Evolutionary conservation across 2,888 invertebrate species (phyloP), one percentile per base, ranked within the genome.

Genomic region (Anoplius nigerrimus): DNA sequence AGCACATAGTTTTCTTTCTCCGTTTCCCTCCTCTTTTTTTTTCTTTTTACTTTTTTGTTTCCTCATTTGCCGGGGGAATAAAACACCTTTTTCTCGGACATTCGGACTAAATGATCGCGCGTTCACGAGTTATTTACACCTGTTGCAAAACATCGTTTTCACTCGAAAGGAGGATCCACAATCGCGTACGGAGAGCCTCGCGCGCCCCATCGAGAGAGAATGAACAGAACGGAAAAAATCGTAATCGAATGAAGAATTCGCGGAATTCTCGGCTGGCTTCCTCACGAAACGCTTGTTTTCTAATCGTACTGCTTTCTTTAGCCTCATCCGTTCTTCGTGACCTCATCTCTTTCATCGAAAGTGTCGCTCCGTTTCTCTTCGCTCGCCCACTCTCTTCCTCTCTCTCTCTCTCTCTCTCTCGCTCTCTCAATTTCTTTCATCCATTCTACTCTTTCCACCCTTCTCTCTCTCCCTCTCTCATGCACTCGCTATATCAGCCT

Each of bases 221-320:
- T 52, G 62, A 52, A 18, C 16, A 22, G 43, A 13, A 55, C 57
- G 8, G 21, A 22, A 22, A 22, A 22, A 21, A 53, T 21, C 20
- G 2, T 22, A 21, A 53, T 20, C 53, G 53, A 22, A 20, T 27
- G 34, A 57, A 52, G 52, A 15, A 20, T 71, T 66, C 71, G 65
- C 60, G 70, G 74, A 76, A 74, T 70, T 74, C 74, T 43, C 77
- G 67, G 79, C 58, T 61, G 72, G 64, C 58, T 22, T 57, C n/a
- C 51, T 15, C 59, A 56, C 72, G 72, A 70, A 69, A 75, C 71
- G 62, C 72, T 64, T 34, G 11, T 34, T n/a, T 59, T 72, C 77
- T 79, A 77, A 79, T 72, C 77, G 65, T 75, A 73, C 62, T 64
- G 72, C 62, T 56, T 56, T n/a, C 21, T 78, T 77, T 62, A 62